phyloP scores from a whole-genome alignment of 1,140 invertebrate genomes.

The Ceratina australensis region DNA sequence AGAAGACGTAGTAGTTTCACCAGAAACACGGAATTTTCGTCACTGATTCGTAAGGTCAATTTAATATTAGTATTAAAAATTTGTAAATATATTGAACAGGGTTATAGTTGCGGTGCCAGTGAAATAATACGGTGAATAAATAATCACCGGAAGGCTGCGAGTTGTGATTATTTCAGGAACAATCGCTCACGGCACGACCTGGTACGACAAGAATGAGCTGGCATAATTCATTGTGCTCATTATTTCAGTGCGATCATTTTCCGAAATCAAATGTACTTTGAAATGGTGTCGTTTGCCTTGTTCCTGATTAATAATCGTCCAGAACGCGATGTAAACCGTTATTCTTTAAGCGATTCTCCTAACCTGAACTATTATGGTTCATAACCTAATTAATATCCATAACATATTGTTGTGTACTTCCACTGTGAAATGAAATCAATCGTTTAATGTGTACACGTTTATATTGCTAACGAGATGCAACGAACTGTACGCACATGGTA shows the following conservation, averaged over 20 bases:
- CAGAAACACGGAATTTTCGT: constrained; percentile 59
- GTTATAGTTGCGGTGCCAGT: neutral
- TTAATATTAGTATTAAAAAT: constrained; percentile 44
- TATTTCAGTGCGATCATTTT: constrained; percentile 43
- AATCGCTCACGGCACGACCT: constrained; percentile 63
- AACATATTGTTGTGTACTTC: constrained; percentile 68
- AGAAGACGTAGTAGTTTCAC: constrained; percentile 67
- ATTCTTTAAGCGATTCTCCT: constrained; percentile 40
- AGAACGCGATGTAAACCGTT: constrained; percentile 1
- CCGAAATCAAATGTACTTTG: neutral
- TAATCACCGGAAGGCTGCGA: constrained; percentile 22
- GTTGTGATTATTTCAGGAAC: constrained; percentile 50
- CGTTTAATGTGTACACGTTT: neutral
- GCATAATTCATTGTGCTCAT: constrained; percentile 66
- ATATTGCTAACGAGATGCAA: constrained; percentile 13
- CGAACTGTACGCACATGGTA: constrained; percentile 7
- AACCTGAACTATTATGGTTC: constrained; percentile 55
- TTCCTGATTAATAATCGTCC: constrained; percentile 19
- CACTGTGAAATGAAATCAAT: constrained; percentile 31
- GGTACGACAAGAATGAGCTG: constrained; percentile 70
- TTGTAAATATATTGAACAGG: constrained; percentile 17
- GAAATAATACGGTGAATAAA: constrained; percentile 14
- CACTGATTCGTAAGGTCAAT: constrained; percentile 54
- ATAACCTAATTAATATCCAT: constrained; percentile 66
- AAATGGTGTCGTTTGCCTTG: constrained; percentile 28